Evolutionary conservation across 2,797 vertebrate species (phyloP).

Genomic region (Calcarius lapponicus): DNA sequence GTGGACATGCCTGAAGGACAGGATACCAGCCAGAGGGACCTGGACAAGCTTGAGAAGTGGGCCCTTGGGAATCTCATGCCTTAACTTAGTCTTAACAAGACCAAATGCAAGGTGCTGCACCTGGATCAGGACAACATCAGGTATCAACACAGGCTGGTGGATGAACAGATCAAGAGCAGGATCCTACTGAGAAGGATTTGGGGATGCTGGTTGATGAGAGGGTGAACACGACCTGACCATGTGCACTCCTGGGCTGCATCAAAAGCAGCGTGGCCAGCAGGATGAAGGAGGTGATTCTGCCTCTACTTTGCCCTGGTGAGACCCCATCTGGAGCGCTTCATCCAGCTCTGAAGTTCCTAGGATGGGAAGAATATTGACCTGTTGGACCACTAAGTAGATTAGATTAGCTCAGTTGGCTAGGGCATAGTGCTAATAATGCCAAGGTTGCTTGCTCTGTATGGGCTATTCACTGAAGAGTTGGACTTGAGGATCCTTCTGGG

Average conservation of each 20-base stretch:
- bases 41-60: neutral
- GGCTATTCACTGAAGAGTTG: too few species aligned
- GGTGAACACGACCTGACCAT: fast-evolving
- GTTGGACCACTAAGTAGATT: neutral
- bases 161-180: neutral
- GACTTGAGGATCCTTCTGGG: neutral
- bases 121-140: neutral
- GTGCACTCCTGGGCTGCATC: neutral
- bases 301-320: neutral
- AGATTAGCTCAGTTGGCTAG: neutral
- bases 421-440: neutral
- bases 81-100: neutral
- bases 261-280: neutral
- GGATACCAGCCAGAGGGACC: neutral
- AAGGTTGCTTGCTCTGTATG: neutral
- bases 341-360: neutral
- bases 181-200: neutral
- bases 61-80: neutral
- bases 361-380: neutral
- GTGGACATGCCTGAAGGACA: neutral
- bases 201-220: neutral
- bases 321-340: fast-evolving
- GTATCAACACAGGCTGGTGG: neutral
- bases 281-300: neutral
- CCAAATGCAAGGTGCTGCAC: neutral